Evolutionary conservation across 1,140 invertebrate species (phyloP), one percentile per base, ranked within the genome.

Genomic region (Zaprionus tsacasi): DNA sequence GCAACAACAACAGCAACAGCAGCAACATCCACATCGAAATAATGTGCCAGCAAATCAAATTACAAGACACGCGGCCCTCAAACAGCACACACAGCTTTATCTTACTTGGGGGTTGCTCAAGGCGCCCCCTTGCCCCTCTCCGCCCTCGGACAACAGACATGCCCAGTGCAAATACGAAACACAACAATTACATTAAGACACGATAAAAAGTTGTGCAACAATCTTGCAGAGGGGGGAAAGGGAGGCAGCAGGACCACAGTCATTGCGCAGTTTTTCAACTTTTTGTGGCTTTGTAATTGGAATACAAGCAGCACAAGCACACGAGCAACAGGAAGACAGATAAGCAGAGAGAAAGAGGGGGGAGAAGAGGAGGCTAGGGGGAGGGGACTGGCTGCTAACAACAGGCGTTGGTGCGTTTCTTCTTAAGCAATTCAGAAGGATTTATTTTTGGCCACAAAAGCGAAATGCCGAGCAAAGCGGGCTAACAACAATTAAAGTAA

Each of bases 101-200:
- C 60, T 76, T 59, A 35, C 58, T 21, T 40, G 43, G 54, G 11
- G 17, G 17, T 10, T 17, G 17, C 15, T 25, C 15, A 11, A 3
- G n/a, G n/a, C n/a, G n/a, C n/a, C n/a, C n/a, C n/a, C 17, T 21
- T 21, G 3, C 17, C 45, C 45, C 45, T 48, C n/a, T 7, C 17
- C 10, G n/a, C 17, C 4, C 11, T 21, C 4, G 3, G 10, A 11
- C 8, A 8, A 3, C 45, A n/a, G n/a, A n/a, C 45, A n/a, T n/a
- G 17, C 45, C 3, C 43, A 57, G 56, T 61, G 70, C 75, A 69
- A 69, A 76, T 72, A 73, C 50, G 75, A 82, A 89, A 89, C 85
- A 89, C 85, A 89, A 89, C 85, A 89, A 89, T 89, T 89, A 89
- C 85, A 89, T 89, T 89, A 89, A 89, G 85, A 89, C 86, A 81